Conservation (phyloP, 2,113 vertebrate genomes). For the Zapus hudsonius region DNA sequence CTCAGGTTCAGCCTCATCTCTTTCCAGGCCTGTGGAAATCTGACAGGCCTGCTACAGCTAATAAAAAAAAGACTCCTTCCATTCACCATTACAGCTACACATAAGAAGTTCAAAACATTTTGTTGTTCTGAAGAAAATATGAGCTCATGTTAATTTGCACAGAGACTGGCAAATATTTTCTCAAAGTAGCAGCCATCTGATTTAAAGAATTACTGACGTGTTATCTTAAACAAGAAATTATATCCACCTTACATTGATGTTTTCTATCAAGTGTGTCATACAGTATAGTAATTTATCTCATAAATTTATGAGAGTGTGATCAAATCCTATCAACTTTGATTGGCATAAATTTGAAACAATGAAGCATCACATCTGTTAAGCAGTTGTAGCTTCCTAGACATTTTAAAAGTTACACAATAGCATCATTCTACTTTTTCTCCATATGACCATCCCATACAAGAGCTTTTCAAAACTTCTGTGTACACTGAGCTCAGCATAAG, state of each 20-base stretch:
- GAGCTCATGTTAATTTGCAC: conserved; percentile 54
- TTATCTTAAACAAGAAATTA: conserved; percentile 72
- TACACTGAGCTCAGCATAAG: not conserved
- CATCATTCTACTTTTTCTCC: conserved; percentile 39
- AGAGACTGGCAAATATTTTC: conserved; percentile 61
- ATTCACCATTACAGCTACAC: conserved; percentile 3
- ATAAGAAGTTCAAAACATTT: conserved; percentile 36
- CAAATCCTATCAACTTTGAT: conserved; percentile 73
- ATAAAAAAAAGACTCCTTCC: conserved; percentile 15
- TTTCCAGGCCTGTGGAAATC: conserved; percentile 7
- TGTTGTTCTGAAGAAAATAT: conserved; percentile 52
- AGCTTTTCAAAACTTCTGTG: conserved; percentile 19
- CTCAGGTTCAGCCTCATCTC: conserved; percentile 7
- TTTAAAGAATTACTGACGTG: conserved; percentile 66
- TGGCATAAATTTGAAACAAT: conserved; percentile 74
- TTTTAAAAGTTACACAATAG: conserved; percentile 66
- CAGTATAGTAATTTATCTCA: conserved; percentile 70
- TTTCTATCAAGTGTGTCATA: conserved; percentile 64
- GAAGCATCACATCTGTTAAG: conserved; percentile 57
- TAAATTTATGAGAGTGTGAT: conserved; percentile 70
- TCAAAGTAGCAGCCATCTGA: conserved; percentile 58
- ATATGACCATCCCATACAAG: not conserved
- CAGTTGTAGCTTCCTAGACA: conserved; percentile 40
- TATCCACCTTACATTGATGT: conserved; percentile 57
- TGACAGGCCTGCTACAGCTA: conserved; percentile 4